phyloP scores from a whole-genome alignment of 2,888 invertebrate species.

The Ptilodon capucinus region DNA sequence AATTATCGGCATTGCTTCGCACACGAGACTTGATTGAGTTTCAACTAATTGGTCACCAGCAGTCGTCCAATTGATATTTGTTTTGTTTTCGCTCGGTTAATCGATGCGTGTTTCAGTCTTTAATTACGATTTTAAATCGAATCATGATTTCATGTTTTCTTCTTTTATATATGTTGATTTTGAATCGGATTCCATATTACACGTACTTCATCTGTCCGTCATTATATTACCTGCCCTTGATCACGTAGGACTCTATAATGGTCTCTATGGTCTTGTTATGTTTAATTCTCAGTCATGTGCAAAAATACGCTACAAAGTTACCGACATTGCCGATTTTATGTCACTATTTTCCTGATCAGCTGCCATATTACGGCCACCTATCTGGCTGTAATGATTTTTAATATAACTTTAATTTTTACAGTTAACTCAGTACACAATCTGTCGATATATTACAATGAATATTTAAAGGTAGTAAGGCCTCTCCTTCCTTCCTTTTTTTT shows the following conservation, averaged over 20 bases:
- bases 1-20: slow-evolving; percentile 12
- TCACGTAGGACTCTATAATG: not conserved
- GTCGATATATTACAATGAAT: too few relatives aligned
- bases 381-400: too few relatives aligned
- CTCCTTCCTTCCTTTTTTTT: too few relatives aligned
- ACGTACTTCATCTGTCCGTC: not conserved
- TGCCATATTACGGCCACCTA: too few relatives aligned
- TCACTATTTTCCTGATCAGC: not conserved
- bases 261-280: not conserved
- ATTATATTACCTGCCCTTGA: not conserved
- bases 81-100: too few relatives aligned
- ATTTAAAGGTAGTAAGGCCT: too few relatives aligned
- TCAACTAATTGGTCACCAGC: not conserved
- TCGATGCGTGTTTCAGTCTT: too few relatives aligned
- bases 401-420: too few relatives aligned
- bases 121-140: too few relatives aligned
- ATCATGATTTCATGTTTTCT: too few relatives aligned
- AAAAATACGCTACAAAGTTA: not conserved
- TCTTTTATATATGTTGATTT: not conserved
- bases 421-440: too few relatives aligned
- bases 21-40: slow-evolving; percentile 12
- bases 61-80: not conserved
- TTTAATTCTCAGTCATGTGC: not conserved
- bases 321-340: not conserved
- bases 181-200: not conserved